phyloP scores from a whole-genome alignment of 2,113 vertebrate genomes.

The Notothenia rossii region DNA sequence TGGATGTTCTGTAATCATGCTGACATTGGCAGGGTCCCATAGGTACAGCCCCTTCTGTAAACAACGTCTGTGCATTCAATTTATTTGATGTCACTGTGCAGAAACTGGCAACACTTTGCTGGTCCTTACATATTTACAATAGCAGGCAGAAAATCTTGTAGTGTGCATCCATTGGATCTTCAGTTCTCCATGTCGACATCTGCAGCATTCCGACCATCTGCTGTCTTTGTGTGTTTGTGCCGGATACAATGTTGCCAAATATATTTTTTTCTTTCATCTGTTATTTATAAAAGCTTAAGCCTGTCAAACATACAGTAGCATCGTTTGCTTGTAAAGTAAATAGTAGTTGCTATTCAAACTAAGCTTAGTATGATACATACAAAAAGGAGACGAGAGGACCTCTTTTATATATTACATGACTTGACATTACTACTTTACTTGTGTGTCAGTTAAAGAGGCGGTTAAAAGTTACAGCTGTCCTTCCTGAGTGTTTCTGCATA shows the following conservation, averaged over 20 bases:
- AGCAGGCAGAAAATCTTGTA: constrained; percentile 1
- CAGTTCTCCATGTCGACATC: constrained; percentile 41
- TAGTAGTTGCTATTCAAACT: not conserved
- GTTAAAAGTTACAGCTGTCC: constrained; percentile 21
- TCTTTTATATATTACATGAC: not conserved
- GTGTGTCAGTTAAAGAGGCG: constrained; percentile 1
- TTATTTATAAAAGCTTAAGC: not conserved
- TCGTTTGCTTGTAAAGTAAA: not conserved
- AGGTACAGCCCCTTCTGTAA: constrained; percentile 25
- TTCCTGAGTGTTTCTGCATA: constrained; percentile 28
- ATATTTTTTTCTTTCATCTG: not conserved
- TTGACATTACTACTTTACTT: not conserved
- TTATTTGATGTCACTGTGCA: constrained; percentile 32
- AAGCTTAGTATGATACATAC: constrained; percentile 15
- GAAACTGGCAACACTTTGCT: not conserved
- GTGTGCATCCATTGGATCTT: constrained; percentile 9
- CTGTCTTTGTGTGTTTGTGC: constrained; percentile 17
- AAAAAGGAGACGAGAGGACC: not conserved
- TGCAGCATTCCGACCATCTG: constrained; percentile 38
- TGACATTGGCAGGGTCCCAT: constrained; percentile 35
- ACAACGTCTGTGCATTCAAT: constrained; percentile 36
- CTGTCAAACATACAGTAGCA: not conserved
- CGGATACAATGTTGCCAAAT: constrained; percentile 21
- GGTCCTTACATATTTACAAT: constrained; percentile 35
- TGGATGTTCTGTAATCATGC: constrained; percentile 47